Base-by-base conservation (phyloP, 2,797 vertebrate species). In the Sebastes hopkinsi region DNA sequence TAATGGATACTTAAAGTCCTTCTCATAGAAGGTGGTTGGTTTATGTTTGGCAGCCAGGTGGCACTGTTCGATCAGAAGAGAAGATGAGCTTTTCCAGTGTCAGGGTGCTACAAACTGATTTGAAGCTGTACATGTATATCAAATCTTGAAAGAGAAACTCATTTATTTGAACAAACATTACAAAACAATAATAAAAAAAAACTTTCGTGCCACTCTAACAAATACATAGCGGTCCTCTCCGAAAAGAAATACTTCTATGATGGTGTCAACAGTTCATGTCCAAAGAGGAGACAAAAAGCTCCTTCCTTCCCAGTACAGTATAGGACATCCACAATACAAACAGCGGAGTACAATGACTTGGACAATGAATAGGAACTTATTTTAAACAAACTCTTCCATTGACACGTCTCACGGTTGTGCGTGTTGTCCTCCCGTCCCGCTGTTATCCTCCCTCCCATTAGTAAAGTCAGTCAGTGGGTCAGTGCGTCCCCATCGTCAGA, bases 101-200 rank as follows among this genome's bases (percentile, higher is more conserved):
- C 69, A 1, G 12, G 14, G 23, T 13, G 10, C 13, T 29, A 22
- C 6, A 9, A 25, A 75, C 10, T 65, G 16, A 30, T 22, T 2
- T n/a, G 5, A 72, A 50, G 32, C 52, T 55, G 10, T n/a, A 59
- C 64, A 67, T 50, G 9, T n/a, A 8, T 3, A 22, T 2, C 23
- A 34, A 5, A 4, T 20, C 14, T n/a, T 65, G 25, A 67, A 73
- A 81, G 61, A 75, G 34, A 86, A 89, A 84, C n/a, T 36, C 1
- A 3, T 95, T 94, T 94, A 95, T 93, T 95, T 85, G 67, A 93
- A 85, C 66, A 87, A 94, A 89, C 68, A 70, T 92, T 94, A 94
- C 84, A 95, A 95, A 95, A 95, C 79, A 86, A 85, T 54, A 75
- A 79, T 83, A 54, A 84, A 80, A 83, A 90, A 88, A 87, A 76